Conservation (phyloP, 1,140 invertebrate species). For the Colletes latitarsis region DNA sequence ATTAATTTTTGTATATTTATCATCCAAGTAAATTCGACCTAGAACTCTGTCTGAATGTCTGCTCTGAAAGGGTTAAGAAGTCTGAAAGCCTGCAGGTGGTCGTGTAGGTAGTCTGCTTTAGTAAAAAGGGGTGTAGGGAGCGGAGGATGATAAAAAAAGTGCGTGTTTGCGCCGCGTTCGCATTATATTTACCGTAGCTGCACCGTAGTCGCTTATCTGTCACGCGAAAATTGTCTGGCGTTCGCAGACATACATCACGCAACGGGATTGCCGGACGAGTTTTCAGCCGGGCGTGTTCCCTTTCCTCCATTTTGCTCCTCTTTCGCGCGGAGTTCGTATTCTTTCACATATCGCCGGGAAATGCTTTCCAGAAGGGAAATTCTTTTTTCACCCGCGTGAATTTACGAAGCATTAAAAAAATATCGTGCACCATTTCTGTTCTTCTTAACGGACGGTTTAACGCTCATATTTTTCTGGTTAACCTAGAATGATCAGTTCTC, state of each 20-base stretch:
- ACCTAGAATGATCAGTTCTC: too few relatives aligned
- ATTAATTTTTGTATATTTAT: too few relatives aligned
- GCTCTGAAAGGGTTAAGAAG: too few relatives aligned
- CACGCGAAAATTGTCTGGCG: constrained; percentile 34
- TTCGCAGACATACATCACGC: constrained; percentile 1
- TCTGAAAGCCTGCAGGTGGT: neutral
- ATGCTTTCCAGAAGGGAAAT: too few relatives aligned
- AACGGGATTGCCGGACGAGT: constrained; percentile 7
- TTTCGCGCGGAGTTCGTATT: neutral
- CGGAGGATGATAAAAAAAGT: neutral
- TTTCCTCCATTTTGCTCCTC: neutral
- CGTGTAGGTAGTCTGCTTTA: neutral
- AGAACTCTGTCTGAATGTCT: too few relatives aligned
- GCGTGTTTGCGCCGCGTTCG: neutral
- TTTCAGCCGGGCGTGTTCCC: neutral
- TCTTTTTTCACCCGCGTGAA: too few relatives aligned
- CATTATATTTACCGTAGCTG: neutral
- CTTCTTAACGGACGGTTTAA: too few relatives aligned
- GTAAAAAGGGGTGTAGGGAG: neutral
- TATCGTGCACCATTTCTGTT: too few relatives aligned
- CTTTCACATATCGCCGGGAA: too few relatives aligned
- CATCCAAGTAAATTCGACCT: too few relatives aligned
- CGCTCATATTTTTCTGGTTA: too few relatives aligned
- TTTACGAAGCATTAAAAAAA: too few relatives aligned
- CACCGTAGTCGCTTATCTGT: neutral